phyloP scores from a whole-genome alignment of 2,797 vertebrate species.

The Rhinichthys osculus region DNA sequence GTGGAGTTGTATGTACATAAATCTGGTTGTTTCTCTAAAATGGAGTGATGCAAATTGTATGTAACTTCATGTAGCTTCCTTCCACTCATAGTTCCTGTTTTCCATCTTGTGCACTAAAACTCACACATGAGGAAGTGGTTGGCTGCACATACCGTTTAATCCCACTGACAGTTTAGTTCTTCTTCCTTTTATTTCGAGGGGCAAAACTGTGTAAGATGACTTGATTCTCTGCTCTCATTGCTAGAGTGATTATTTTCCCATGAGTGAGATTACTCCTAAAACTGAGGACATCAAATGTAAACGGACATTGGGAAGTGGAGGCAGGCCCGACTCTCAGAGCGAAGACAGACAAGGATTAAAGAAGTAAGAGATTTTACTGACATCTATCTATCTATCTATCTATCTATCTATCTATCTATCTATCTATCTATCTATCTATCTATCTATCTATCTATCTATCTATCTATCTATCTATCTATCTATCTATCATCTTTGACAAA shows the following conservation, averaged over 20 bases:
- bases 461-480: no score
- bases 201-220: neutral
- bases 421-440: no score
- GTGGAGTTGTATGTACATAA: neutral
- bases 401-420: no score
- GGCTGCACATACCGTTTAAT: neutral
- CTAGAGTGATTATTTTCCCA: neutral
- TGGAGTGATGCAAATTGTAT: neutral
- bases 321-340: neutral
- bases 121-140: conserved; percentile 32
- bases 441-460: no score
- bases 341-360: neutral
- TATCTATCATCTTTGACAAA: neutral
- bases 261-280: neutral
- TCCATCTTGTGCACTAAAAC: neutral
- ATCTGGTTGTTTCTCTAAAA: neutral
- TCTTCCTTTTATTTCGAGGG: neutral
- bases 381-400: neutral
- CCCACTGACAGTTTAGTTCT: neutral
- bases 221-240: neutral
- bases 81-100: neutral
- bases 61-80: neutral
- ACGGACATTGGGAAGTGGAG: neutral
- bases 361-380: conserved; percentile 1
- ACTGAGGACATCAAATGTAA: neutral